phyloP scores from a whole-genome alignment of 2,888 invertebrate species.

The Shargacucullia verbasci region DNA sequence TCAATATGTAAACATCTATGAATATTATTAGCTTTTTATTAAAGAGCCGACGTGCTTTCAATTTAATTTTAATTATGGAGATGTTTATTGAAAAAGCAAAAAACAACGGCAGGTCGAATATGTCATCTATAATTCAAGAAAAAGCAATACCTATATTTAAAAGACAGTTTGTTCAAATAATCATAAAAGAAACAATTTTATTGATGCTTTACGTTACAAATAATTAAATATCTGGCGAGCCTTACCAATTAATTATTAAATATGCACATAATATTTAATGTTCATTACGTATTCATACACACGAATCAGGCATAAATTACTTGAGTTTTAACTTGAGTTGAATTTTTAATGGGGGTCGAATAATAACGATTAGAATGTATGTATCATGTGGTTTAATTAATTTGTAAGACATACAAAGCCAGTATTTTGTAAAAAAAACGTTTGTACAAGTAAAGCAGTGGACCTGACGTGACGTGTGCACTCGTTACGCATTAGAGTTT shows the following conservation, averaged over 20 bases:
- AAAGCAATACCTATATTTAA: background rate
- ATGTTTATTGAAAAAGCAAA: background rate
- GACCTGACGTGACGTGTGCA: background rate
- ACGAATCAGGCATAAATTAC: conserved; percentile 31
- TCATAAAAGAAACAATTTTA: conserved; percentile 11
- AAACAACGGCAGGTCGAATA: conserved; percentile 1
- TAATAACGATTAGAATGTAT: conserved; percentile 1
- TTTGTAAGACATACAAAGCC: too few relatives aligned
- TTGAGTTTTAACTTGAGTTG: conserved; percentile 22
- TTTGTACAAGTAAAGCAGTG: too few relatives aligned
- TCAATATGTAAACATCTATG: conserved; percentile 67
- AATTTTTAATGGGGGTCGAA: conserved; percentile 12
- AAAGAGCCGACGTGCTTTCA: conserved; percentile 27
- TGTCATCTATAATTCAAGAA: background rate
- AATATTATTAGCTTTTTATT: conserved; percentile 49
- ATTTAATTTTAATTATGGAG: conserved; percentile 23
- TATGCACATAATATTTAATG: conserved; percentile 30
- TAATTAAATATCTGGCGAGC: conserved; percentile 19
- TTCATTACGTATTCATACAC: conserved; percentile 30
- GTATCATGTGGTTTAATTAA: background rate
- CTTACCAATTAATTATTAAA: conserved; percentile 30
- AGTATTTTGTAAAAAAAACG: too few relatives aligned
- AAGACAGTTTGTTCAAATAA: background rate
- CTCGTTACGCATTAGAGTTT: conserved; percentile 43
- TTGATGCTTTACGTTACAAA: conserved; percentile 15